Base-by-base conservation (phyloP, 92 coral and sea anemone genomes). In the Meandrina meandrites region DNA sequence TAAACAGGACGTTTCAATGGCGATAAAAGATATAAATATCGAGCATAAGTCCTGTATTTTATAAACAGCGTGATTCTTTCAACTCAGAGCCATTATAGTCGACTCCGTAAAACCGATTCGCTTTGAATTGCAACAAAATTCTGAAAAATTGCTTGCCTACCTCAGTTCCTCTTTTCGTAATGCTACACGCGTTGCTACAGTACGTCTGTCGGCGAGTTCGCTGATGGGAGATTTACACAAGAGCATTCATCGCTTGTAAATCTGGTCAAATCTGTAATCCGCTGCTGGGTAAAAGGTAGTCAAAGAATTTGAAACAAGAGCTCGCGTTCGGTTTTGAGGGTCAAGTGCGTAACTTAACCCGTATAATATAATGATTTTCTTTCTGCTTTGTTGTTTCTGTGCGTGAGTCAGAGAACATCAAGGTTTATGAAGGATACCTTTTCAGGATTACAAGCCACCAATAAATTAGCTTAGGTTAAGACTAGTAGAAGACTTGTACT, bases 251-350 rank as follows among this genome's bases (percentile, higher is more conserved):
- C 77, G 13, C 77, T 31, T 73, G 77, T 73, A 21, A 36, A 21
- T n/a, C n/a, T n/a, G n/a, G n/a, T n/a, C n/a, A n/a, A n/a, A n/a
- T 8, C 77, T 11, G 22, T 19, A 36, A 73, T 35, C 31, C 78
- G 28, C 45, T 73, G 15, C 21, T 40, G 48, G 35, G 27, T 73
- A 35, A 37, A 22, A 30, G 78, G 28, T 19, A 36, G 22, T 22
- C 48, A 1, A 73, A 73, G 78, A 73, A 73, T 73, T 50, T 24
- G 78, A 73, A 73, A 73, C 51, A 73, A 73, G 78, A 73, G 51
- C 77, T 16, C 76, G 19, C 14, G 45, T 73, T 7, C 30, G 0
- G 11, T 66, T 66, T 66, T n/a, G 35, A 16, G 17, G 76, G 76
- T 71, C 48, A 71, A 71, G 76, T 12, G 4, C 24, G 42, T 36